Evolutionary conservation across 2,113 vertebrate genomes (phyloP), one percentile per base, ranked within the genome.

Genomic region (Camelus bactrianus): DNA sequence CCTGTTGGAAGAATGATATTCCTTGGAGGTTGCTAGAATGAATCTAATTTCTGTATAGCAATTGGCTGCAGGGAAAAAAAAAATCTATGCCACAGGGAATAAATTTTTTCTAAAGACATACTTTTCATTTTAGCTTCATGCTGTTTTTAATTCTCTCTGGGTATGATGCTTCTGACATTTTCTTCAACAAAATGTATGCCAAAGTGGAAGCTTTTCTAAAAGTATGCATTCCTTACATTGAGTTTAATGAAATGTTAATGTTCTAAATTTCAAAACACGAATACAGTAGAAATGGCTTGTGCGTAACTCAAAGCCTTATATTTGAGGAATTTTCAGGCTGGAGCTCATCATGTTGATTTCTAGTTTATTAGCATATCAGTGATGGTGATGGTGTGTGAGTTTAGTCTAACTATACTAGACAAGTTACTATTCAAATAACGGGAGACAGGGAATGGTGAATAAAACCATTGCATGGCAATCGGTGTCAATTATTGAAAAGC

Each of bases 101-200:
- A 42, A 46, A 30, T 62, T 76, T 95, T 93, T 94, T 58, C 81
- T 91, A 75, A 93, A 97, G 91, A 62, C 8, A 10, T 90, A 77
- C 42, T 83, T 84, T 80, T 67, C 48, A 16, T 58, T 94, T 96
- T 69, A 89, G 72, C 26, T 89, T 94, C 52, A 56, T 93, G 42
- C 52, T 95, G 52, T 84, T 80, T 94, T 56, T 60, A 95, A 94
- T 93, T 48, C 32, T 85, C n/a, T 79, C 42, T 72, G 46, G 19
- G 7, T 79, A 67, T 60, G 46, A 72, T 15, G 12, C 17, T 48
- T 30, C 48, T 95, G 50, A 86, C n/a, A 89, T 88, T 93, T 82
- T 91, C 87, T 89, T 54, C 65, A 69, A 81, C 0, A 26, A 91
- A 60, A 80, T 56, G 58, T 62, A 92, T 46, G 14, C 95, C 2